A percentile compares a stretch with the other conserved stretches of the same genome.
Conservation (phyloP, 2,113 vertebrate genomes). For the Polypterus bichir region DNA sequence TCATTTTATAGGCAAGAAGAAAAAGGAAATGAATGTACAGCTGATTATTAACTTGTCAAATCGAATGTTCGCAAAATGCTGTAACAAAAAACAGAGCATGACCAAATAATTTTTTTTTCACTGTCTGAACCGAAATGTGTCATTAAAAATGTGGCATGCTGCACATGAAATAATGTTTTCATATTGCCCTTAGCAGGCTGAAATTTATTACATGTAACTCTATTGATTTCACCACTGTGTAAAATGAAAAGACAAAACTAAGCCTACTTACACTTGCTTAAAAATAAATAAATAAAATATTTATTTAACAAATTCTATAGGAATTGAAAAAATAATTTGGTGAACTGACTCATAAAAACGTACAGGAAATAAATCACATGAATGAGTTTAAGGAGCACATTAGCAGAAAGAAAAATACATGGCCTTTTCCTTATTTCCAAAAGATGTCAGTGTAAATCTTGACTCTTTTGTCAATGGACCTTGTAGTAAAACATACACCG, state of each 20-base stretch:
- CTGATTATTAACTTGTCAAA: neutral
- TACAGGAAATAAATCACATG: conserved; percentile 43
- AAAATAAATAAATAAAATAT: too few relatives aligned
- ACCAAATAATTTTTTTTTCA: too few relatives aligned
- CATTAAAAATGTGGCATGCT: too few relatives aligned
- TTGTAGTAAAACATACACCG: neutral
- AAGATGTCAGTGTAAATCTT: neutral
- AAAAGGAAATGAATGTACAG: neutral
- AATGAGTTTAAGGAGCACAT: conserved; percentile 40
- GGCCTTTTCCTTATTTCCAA: conserved; percentile 28
- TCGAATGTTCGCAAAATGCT: neutral
- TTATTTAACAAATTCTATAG: too few relatives aligned
- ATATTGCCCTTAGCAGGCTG: too few relatives aligned
- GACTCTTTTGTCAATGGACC: too few relatives aligned
- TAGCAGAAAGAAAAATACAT: conserved; percentile 28
- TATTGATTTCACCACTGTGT: too few relatives aligned
- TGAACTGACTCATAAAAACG: conserved; percentile 42
- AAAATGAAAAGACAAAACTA: too few relatives aligned
- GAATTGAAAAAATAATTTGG: conserved; percentile 34
- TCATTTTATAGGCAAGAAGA: neutral
- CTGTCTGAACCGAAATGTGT: too few relatives aligned
- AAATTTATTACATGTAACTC: too few relatives aligned
- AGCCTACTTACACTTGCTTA: too few relatives aligned
- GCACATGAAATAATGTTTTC: too few relatives aligned
- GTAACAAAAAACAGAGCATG: neutral